Base-by-base conservation (phyloP, 2,113 vertebrate genomes). In the Sylvia atricapilla region DNA sequence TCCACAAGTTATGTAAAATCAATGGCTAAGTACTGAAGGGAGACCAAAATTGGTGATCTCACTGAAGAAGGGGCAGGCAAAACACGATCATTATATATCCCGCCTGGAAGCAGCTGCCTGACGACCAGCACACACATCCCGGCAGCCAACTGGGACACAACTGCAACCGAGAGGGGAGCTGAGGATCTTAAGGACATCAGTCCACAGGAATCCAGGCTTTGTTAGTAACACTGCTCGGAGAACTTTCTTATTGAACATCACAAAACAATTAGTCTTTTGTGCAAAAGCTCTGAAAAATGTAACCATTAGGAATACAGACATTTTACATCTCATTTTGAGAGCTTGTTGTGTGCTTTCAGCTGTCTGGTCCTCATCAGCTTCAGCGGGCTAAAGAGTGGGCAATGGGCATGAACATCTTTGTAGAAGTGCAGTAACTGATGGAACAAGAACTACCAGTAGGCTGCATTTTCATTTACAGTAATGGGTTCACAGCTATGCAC, bases 1-100 rank as follows among this genome's bases (percentile, higher is more conserved):
- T 75, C 96, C 96, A 75, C 93, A 94, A 96, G 76, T 92, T 95
- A 96, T 84, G 94, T 94, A 93, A 92, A 94, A 93, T 47, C 94
- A 68, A 37, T 47, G 52, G 83, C 60, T 81, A 33, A 59, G 52
- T 53, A 77, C 68, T 74, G 63, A 94, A 92, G 76, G 44, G 68
- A 94, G 68, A 94, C 93, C 95, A 87, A 95, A 95, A 93, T 67
- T 84, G 47, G 83, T 81, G 86, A 93, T 74, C 86, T 90, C 80
- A 87, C 43, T 14, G 46, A 35, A 50, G 80, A 44, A 49, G 41
- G 31, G 50, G 67, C 53, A 93, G 60, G 89, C 86, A 78, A 74
- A 95, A 84, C 83, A 94, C 0, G 0, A 27, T 89, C 55, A 64
- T 72, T 63, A n/a, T 6, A 43, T 1, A 59, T 60, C 64, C 83